phyloP scores from a whole-genome alignment of 2,113 vertebrate species.

The Cervus canadensis region DNA sequence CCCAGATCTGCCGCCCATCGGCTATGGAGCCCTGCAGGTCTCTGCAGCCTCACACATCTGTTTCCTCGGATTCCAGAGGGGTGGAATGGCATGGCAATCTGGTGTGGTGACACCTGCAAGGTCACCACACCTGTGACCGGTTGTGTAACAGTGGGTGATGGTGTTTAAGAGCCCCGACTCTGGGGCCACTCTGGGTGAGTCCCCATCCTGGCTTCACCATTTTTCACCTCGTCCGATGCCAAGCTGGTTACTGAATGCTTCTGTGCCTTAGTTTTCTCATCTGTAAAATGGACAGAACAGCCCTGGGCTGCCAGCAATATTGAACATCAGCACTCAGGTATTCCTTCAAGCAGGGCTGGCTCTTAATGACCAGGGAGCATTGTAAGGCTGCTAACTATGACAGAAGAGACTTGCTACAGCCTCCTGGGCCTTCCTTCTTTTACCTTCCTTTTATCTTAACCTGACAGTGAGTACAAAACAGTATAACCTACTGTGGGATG shows the following conservation, averaged over 20 bases:
- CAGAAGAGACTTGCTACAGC: background rate
- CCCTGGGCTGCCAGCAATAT: background rate
- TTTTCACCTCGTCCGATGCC: background rate
- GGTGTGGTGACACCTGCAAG: background rate
- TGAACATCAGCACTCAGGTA: background rate
- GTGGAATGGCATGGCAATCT: background rate
- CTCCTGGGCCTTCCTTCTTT: background rate
- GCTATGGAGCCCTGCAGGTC: background rate
- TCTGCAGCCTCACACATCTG: background rate
- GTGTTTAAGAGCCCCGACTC: background rate
- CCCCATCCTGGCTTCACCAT: too few species aligned
- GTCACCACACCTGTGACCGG: rapidly evolving
- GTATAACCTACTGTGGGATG: background rate
- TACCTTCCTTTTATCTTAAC: background rate
- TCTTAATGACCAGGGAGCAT: background rate
- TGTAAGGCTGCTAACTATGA: rapidly evolving
- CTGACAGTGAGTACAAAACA: background rate
- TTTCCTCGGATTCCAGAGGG: background rate
- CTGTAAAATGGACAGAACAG: background rate
- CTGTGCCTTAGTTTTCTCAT: background rate
- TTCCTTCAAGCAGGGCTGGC: background rate
- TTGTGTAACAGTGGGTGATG: background rate
- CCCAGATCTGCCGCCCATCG: rapidly evolving
- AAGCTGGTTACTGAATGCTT: background rate
- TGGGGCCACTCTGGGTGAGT: background rate